A percentile compares a stretch with the other conserved stretches of the same genome.
Conservation (phyloP, 2,888 invertebrate genomes). For the Lobophora halterata region DNA sequence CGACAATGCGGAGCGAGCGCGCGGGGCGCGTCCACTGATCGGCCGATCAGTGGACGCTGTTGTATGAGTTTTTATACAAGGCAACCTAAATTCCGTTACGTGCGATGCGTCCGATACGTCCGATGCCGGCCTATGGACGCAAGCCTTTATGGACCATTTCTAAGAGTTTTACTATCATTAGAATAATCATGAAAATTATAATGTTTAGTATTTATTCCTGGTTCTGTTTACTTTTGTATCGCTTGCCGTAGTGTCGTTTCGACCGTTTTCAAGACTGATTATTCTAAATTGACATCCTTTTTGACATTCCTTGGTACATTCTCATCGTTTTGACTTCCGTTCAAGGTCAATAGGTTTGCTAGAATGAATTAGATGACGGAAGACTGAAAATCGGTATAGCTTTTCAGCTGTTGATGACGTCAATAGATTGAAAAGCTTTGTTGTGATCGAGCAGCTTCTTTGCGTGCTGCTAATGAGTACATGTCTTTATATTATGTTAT, state of each 20-base stretch:
- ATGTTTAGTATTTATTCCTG: slow-evolving; percentile 73
- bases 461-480: slow-evolving; percentile 24
- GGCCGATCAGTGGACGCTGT: too few relatives aligned
- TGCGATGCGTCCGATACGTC: too few relatives aligned
- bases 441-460: slow-evolving; percentile 37
- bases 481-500: slow-evolving; percentile 21
- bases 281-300: slow-evolving; percentile 69
- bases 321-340: slow-evolving; percentile 35
- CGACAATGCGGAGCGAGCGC: too few relatives aligned
- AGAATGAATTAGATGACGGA: slow-evolving; percentile 50
- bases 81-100: too few relatives aligned
- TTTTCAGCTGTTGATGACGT: slow-evolving; percentile 68
- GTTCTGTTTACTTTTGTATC: slow-evolving; percentile 40
- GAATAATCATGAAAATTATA: slow-evolving; percentile 40
- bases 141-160: slow-evolving; percentile 76
- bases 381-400: slow-evolving; percentile 60
- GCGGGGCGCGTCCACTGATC: too few relatives aligned
- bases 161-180: slow-evolving; percentile 47
- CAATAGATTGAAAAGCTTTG: slow-evolving; percentile 64
- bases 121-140: too few relatives aligned
- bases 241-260: slow-evolving; percentile 48
- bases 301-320: slow-evolving; percentile 65
- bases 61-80: too few relatives aligned
- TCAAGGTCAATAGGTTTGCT: slow-evolving; percentile 46
- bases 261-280: slow-evolving; percentile 77